Base-by-base conservation (phyloP, 2,888 invertebrate species). In the Morpho deidamia region DNA sequence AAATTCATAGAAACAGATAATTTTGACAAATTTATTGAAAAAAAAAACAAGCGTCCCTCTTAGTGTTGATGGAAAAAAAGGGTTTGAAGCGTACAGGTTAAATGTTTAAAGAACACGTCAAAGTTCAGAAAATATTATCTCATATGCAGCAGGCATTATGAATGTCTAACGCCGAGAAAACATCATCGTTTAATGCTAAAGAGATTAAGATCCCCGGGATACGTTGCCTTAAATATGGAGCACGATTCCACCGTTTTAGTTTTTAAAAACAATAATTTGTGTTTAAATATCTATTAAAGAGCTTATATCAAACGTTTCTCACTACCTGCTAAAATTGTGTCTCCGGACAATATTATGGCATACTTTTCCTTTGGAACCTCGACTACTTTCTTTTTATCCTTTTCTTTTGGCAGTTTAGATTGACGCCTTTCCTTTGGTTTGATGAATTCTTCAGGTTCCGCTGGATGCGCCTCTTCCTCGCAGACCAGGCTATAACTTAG, bases 281-380 rank as follows among this genome's bases (percentile, higher is more conserved):
- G n/a, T n/a, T n/a, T n/a, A n/a, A n/a, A n/a, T n/a, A n/a, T n/a
- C n/a, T n/a, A n/a, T n/a, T n/a, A n/a, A n/a, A n/a, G n/a, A n/a
- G n/a, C n/a, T n/a, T n/a, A n/a, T n/a, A n/a, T n/a, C n/a, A n/a
- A n/a, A n/a, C n/a, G n/a, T n/a, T n/a, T n/a, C n/a, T n/a, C n/a
- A 11, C 59, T 66, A 84, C 85, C 83, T 11, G 83, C 70, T 58
- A 86, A 65, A 49, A 86, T 74, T 7, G 68, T 50, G 55, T 81
- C 71, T 43, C 86, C 85, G 0, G 72, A 51, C 8, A 86, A 59
- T 23, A 58, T 69, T 8, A 84, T 71, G 67, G 78, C 77, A 60
- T 66, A 74, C 64, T 80, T 80, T 1, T 52, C 37, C 63, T 76
- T 76, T 11, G 58, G 55, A 1, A 53, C 34, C 59, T 75, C 74